These are phyloP conservation scores for Scaptomyza polygonia DNA, from an alignment of 2,888 invertebrate species.

Conservation along the genomic window DNA sequence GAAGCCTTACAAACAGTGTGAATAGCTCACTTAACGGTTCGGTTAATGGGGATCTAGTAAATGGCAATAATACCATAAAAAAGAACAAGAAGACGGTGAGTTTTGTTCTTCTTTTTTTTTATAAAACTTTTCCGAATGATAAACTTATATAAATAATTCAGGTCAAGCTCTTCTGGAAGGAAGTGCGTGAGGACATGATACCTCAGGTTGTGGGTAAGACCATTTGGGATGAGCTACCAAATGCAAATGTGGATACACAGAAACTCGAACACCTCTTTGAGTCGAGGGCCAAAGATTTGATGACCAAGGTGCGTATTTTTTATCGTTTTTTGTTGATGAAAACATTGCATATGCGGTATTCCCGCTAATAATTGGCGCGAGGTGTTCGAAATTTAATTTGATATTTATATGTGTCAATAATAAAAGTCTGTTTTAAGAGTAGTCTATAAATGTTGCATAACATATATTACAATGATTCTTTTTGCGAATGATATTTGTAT, in stretches of 20 bases:
- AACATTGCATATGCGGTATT: background rate
- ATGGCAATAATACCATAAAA: conserved; percentile 85
- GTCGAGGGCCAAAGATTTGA: conserved; percentile 96
- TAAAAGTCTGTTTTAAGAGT: conserved; percentile 32
- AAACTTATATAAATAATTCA: conserved; percentile 25
- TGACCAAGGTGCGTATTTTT: conserved; percentile 91
- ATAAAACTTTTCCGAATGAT: too few relatives aligned
- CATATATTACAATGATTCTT: conserved; percentile 16
- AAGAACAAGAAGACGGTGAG: conserved; percentile 97
- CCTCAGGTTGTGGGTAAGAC: conserved; percentile 88
- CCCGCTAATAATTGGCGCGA: conserved; percentile 32
- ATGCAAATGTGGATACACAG: conserved; percentile 94
- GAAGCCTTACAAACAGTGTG: conserved; percentile 80
- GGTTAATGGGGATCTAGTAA: conserved; percentile 79
- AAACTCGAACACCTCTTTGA: conserved; percentile 98
- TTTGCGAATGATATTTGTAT: conserved; percentile 74
- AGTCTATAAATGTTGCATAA: conserved; percentile 50
- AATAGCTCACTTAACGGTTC: conserved; percentile 82
- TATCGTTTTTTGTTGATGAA: too few relatives aligned
- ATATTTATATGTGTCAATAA: conserved; percentile 40
- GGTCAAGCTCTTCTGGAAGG: conserved; percentile 97
- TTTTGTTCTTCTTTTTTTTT: background rate
- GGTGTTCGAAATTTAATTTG: conserved; percentile 32
- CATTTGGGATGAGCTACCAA: conserved; percentile 96
- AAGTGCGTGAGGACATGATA: conserved; percentile 89